Conservation (phyloP, 1,140 invertebrate species). For the Plodia interpunctella region DNA sequence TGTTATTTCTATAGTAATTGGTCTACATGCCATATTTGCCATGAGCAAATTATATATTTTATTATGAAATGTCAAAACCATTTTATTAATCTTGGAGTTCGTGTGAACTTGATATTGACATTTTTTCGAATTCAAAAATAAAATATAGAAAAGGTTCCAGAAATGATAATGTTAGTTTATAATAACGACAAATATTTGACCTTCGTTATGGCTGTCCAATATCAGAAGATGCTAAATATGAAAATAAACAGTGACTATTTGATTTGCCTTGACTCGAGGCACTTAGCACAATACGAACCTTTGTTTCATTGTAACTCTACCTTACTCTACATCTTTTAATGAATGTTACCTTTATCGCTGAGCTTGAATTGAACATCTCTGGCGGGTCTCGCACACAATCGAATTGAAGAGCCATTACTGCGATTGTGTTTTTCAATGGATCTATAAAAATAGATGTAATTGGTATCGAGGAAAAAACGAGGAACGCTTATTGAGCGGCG, state of each 20-base stretch:
- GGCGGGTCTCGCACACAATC: conserved; percentile 34
- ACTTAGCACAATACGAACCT: background rate
- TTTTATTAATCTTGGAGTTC: no score
- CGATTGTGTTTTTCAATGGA: conserved; percentile 50
- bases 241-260: conserved; percentile 1
- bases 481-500: conserved; percentile 34
- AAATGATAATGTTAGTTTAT: background rate
- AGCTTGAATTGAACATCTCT: conserved; percentile 34
- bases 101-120: no score
- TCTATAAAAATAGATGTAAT: conserved; percentile 53
- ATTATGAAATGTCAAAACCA: no score
- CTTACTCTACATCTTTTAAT: conserved; percentile 15
- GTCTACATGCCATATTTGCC: no score
- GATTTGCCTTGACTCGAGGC: background rate
- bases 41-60: no score
- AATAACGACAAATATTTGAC: background rate
- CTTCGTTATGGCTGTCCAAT: background rate
- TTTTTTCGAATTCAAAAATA: background rate
- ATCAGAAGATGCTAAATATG: background rate
- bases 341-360: conserved; percentile 29
- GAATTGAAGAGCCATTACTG: conserved; percentile 42
- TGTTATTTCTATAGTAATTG: no score
- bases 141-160: background rate
- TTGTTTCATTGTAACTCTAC: background rate
- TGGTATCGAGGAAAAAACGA: conserved; percentile 50